phyloP scores from a whole-genome alignment of 2,113 vertebrate species.

The Meleagris gallopavo region DNA sequence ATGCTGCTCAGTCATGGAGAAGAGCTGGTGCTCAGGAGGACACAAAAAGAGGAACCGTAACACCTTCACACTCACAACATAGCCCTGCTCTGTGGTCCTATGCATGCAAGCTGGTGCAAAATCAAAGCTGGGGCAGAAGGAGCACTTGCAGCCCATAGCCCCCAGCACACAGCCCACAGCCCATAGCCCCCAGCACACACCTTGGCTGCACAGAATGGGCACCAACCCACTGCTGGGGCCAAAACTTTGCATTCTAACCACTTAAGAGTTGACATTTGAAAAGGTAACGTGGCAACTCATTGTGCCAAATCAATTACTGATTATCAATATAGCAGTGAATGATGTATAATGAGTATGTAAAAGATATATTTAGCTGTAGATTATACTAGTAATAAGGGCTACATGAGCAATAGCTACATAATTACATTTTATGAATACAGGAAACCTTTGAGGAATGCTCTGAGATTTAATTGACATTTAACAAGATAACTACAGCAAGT shows the following conservation, averaged over 20 bases:
- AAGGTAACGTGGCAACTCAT: slow-evolving; percentile 57
- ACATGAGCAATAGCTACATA: slow-evolving; percentile 75
- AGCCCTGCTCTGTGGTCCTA: neutral
- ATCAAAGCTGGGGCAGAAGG: neutral
- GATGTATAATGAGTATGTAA: slow-evolving; percentile 72
- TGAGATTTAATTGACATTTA: slow-evolving; percentile 84
- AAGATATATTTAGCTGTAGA: slow-evolving; percentile 77
- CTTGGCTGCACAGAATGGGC: neutral
- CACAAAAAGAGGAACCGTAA: accelerated
- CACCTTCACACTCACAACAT: accelerated
- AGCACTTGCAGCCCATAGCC: neutral
- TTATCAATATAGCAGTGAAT: slow-evolving; percentile 76
- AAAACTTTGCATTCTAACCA: neutral
- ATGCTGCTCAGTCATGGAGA: accelerated
- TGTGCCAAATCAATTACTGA: slow-evolving; percentile 77
- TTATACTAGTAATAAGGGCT: slow-evolving; percentile 74
- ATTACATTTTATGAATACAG: slow-evolving; percentile 81
- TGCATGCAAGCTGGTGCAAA: accelerated
- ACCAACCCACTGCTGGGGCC: neutral
- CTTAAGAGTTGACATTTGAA: slow-evolving; percentile 24
- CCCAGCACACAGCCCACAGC: neutral
- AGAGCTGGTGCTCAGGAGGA: neutral
- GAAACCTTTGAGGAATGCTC: slow-evolving; percentile 80
- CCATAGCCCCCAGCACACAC: neutral
- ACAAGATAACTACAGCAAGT: slow-evolving; percentile 83